These are phyloP conservation scores for Platyrinchus mystaceus DNA, from an alignment of 2,797 vertebrate genomes.

Conservation along the genomic window DNA sequence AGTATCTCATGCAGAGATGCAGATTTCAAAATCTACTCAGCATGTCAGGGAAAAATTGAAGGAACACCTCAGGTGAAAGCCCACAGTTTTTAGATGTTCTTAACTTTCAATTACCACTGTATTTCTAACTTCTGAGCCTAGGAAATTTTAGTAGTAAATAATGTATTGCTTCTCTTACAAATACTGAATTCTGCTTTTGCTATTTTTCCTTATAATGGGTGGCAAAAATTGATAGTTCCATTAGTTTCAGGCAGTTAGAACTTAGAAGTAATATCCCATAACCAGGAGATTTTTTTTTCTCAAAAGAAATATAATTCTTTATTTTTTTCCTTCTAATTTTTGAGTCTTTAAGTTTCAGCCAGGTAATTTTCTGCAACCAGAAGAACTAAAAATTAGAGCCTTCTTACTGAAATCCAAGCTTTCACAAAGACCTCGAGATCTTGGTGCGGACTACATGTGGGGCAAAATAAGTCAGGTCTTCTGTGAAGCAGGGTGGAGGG, in stretches of 20 bases:
- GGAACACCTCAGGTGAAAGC: constrained; percentile 16
- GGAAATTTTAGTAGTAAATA: not conserved
- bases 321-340: not conserved
- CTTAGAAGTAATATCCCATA: not conserved
- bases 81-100: not conserved
- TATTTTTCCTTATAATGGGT: not conserved
- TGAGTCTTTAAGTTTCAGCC: not conserved
- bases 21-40: constrained; percentile 24
- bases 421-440: not conserved
- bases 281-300: not conserved
- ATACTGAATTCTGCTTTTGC: not conserved
- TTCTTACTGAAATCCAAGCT: not conserved
- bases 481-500: not conserved
- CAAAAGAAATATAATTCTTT: not conserved
- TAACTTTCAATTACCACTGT: not conserved
- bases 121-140: not conserved
- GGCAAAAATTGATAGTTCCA: not conserved
- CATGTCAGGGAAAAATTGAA: constrained; percentile 7
- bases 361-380: not conserved
- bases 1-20: not conserved
- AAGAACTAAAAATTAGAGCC: not conserved
- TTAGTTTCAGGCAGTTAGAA: not conserved
- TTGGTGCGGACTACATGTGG: not conserved
- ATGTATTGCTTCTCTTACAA: not conserved
- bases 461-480: not conserved